Evolutionary conservation across 2,797 vertebrate species (phyloP).

Genomic region (Margarornis squamiger): DNA sequence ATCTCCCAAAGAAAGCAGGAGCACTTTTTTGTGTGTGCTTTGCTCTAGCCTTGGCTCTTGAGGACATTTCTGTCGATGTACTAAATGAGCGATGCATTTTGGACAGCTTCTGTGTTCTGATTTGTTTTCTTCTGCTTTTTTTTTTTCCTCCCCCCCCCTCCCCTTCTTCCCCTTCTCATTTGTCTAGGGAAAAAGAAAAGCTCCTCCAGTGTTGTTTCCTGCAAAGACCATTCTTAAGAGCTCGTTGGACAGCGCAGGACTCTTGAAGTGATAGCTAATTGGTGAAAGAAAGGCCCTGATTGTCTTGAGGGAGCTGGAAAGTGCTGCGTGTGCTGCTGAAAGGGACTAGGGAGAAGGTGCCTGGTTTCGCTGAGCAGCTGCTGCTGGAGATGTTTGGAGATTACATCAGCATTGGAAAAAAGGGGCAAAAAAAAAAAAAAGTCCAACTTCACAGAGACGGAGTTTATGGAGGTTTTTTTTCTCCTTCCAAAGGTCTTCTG

Average conservation of each 20-base stretch:
- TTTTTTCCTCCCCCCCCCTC: background rate
- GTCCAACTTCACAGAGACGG: constrained; percentile 84
- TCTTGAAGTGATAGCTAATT: constrained; percentile 89
- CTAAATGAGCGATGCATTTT: constrained; percentile 50
- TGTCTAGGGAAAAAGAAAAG: constrained; percentile 36
- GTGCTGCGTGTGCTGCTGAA: constrained; percentile 86
- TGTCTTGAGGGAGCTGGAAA: constrained; percentile 84
- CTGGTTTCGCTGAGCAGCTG: constrained; percentile 90
- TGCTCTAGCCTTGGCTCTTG: constrained; percentile 8
- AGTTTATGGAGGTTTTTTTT: constrained; percentile 70
- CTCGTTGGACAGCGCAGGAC: constrained; percentile 79
- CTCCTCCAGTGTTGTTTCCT: constrained; percentile 70
- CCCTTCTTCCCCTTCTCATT: constrained; percentile 54
- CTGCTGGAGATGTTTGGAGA: constrained; percentile 87
- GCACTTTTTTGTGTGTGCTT: background rate
- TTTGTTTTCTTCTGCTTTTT: constrained; percentile 37
- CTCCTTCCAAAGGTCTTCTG: constrained; percentile 74
- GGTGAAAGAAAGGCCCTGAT: constrained; percentile 87
- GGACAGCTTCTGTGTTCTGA: constrained; percentile 54
- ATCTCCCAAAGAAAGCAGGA: constrained; percentile 32
- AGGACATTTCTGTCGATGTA: constrained; percentile 19
- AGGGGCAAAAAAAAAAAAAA: constrained; percentile 70
- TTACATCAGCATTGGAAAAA: constrained; percentile 89
- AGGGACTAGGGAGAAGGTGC: constrained; percentile 81
- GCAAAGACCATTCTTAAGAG: constrained; percentile 72